Evolutionary conservation across 2,113 vertebrate species (phyloP), one percentile per base, ranked within the genome.

Genomic region (Halichoeres trimaculatus): DNA sequence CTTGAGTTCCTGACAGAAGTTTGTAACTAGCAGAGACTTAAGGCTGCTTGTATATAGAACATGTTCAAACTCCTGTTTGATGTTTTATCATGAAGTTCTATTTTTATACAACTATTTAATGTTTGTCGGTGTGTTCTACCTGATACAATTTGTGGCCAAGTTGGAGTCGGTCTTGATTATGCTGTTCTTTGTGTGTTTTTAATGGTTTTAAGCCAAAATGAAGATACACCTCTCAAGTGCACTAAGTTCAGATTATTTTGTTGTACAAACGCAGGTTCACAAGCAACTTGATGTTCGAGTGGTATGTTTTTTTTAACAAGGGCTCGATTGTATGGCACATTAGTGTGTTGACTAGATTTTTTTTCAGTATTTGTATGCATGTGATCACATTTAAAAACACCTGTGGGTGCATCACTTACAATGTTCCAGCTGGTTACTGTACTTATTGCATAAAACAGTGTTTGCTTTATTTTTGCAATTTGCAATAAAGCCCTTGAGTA

Each of bases 101-200:
- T 89, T 91, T 87, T 91, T 87, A 76, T 87, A 91, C 65, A 78
- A 80, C 60, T 89, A 90, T 88, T 90, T 91, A 89, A 87, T 70
- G 54, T 69, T 30, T 72, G 47, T 80, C 76, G 55, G 30, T 64
- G 64, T 69, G 63, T 81, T 85, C 61, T 70, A 78, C 12, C 10
- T 62, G 13, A 76, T 57, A 19, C 40, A 23, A 26, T 6, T 45
- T 56, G 17, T 38, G 22, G 76, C 50, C 50, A 66, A 16, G 13
- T 45, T 45, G 38, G 36, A 20, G 17, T 24, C 35, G 48, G 51
- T 51, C 12, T n/a, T 55, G 43, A 30, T 30, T 4, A 30, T 4
- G 17, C 14, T 16, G 51, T 35, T 38, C 59, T 76, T n/a, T 6
- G n/a, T 20, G 6, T 61, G 12, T 71, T 63, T 70, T n/a, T 19